Percentiles rank a stretch among this genome's conserved stretches.
Evolutionary conservation across 2,888 invertebrate genomes (phyloP).

Genomic region (Abrostola tripartita): DNA sequence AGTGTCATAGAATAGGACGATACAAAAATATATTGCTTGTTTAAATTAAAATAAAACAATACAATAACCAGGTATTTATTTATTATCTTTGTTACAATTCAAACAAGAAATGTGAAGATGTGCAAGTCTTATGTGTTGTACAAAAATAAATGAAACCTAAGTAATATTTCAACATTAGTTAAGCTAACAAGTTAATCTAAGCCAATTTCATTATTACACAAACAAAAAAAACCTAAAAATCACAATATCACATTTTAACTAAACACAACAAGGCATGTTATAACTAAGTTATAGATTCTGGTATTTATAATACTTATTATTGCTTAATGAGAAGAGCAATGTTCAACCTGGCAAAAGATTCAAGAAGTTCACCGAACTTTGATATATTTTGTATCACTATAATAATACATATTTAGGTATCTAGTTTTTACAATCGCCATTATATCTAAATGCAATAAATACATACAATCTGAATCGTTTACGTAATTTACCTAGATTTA

Average conservation of each 20-base stretch:
- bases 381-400: conserved; percentile 74
- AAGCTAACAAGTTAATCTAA: conserved; percentile 77
- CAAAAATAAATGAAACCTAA: conserved; percentile 85
- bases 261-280: conserved; percentile 79
- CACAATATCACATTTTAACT: conserved; percentile 86
- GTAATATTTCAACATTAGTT: conserved; percentile 73
- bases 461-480: conserved; percentile 76
- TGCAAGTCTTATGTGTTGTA: conserved; percentile 82
- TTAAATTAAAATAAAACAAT: conserved; percentile 29
- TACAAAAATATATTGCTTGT: no score
- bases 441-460: conserved; percentile 87
- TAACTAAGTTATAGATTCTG: conserved; percentile 73
- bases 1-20: no score
- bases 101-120: conserved; percentile 80
- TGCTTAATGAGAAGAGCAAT: conserved; percentile 73
- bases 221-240: conserved; percentile 77
- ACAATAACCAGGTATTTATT: conserved; percentile 78
- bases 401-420: conserved; percentile 73
- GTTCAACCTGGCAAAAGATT: conserved; percentile 69
- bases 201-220: conserved; percentile 72
- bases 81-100: conserved; percentile 81
- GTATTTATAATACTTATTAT: conserved; percentile 78
- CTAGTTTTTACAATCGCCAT: conserved; percentile 82
- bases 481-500: conserved; percentile 84
- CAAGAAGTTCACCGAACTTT: conserved; percentile 71